Evolutionary conservation across 2,888 invertebrate genomes (phyloP).

Genomic region (Pantelozetes paolii): DNA sequence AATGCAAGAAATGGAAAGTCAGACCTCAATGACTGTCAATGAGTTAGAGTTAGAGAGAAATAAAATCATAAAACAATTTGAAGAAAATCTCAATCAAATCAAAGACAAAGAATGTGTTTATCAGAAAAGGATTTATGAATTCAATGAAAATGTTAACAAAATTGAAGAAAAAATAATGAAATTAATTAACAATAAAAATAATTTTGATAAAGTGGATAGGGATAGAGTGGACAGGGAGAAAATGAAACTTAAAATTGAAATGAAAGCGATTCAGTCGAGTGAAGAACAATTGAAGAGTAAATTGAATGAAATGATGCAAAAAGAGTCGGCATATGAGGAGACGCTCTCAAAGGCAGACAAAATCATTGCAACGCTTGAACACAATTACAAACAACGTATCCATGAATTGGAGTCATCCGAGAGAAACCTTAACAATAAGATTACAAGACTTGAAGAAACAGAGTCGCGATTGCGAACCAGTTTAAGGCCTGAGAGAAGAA

Average conservation of each 20-base stretch:
- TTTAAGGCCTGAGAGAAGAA: constrained; percentile 42
- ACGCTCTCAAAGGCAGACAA: constrained; percentile 48
- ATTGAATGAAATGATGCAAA: constrained; percentile 45
- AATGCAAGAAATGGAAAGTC: constrained; percentile 45
- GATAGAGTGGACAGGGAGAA: constrained; percentile 43
- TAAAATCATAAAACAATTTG: constrained; percentile 43
- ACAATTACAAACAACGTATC: constrained; percentile 46
- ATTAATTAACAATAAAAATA: constrained; percentile 32
- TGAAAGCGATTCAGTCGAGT: constrained; percentile 40
- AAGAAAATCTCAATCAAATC: constrained; percentile 42
- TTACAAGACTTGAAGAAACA: constrained; percentile 38
- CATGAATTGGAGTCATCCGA: constrained; percentile 45
- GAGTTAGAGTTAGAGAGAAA: constrained; percentile 44
- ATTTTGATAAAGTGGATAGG: constrained; percentile 43
- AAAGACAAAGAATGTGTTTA: constrained; percentile 14
- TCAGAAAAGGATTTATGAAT: neutral
- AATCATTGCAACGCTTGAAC: constrained; percentile 48
- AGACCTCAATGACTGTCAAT: constrained; percentile 43
- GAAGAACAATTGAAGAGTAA: constrained; percentile 53
- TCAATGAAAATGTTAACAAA: neutral
- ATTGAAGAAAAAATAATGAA: constrained; percentile 4
- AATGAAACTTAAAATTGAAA: constrained; percentile 38
- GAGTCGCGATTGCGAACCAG: constrained; percentile 43
- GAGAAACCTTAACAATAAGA: constrained; percentile 6
- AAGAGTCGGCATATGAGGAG: constrained; percentile 47